Conservation (phyloP, 2,888 invertebrate species). For the Meliscaeva auricollis region DNA sequence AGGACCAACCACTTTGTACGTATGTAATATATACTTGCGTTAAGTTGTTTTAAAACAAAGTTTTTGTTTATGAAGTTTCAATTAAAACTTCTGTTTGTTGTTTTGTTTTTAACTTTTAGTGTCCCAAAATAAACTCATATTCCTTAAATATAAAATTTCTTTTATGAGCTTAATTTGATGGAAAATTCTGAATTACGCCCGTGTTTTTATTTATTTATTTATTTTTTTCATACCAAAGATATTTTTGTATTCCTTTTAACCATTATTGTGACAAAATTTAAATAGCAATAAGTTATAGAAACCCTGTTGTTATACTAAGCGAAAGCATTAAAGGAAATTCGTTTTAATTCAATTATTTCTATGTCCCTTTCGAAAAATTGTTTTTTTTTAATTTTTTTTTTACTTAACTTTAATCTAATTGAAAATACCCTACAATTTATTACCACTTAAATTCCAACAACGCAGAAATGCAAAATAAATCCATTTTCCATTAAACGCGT, state of each 20-base stretch:
- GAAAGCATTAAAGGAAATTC: not conserved
- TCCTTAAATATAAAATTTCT: no score
- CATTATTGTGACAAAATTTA: not conserved
- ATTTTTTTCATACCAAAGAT: no score
- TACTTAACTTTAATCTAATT: constrained; percentile 46
- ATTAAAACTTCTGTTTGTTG: no score
- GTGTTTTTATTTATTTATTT: no score
- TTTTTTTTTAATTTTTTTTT: constrained; percentile 20
- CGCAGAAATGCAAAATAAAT: constrained; percentile 61
- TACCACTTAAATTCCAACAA: constrained; percentile 53
- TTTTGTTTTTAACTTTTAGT: no score
- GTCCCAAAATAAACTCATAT: no score
- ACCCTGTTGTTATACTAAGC: not conserved
- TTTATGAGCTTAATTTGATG: no score
- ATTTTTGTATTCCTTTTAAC: not conserved
- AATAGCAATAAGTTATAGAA: not conserved
- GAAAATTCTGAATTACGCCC: no score
- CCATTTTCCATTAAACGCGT: constrained; percentile 68
- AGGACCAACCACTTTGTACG: no score
- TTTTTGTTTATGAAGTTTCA: no score
- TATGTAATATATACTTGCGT: no score
- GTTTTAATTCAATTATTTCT: not conserved
- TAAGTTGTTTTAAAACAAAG: no score
- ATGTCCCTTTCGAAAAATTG: constrained; percentile 4
- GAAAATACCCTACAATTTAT: constrained; percentile 58